Evolutionary conservation across 1,140 invertebrate genomes (phyloP), one percentile per base, ranked within the genome.

Genomic region (Zaprionus taronus): DNA sequence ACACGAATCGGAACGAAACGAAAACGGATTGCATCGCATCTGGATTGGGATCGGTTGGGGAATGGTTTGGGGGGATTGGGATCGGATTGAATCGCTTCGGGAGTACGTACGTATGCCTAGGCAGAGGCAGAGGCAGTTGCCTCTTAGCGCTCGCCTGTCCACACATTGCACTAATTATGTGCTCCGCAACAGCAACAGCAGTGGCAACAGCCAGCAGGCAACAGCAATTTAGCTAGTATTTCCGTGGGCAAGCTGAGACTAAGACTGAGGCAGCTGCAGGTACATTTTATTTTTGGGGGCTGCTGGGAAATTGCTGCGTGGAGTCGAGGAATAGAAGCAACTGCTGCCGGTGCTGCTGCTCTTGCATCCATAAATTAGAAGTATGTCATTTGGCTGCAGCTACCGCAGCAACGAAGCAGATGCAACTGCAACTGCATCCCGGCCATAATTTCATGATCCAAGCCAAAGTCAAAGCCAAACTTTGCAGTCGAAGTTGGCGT

Each of bases 161-260:
- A 84, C 84, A 89, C 84, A 89, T 89, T 84, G 84, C 78, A 81
- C 84, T 87, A 90, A 87, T 87, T 87, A 87, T 87, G 84, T 87
- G 78, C 31, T 70, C 65, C 47, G 20, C 20, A 20, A 1, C 20
- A 20, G 20, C 20, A 15, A 38, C 41, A 20, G 53, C 58, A 38
- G 44, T 36, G 41, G 53, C 20, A 49, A 22, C 47, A 22, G 56
- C 6, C 15, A 89, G 80, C 81, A 84, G n/a, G 41, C 41, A n/a
- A 17, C n/a, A 78, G 78, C 79, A 87, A 87, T 87, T 80, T 83
- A 56, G 20, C 74, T 53, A 55, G 57, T 73, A 78, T 78, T 87
- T 87, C 85, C 84, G 84, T 84, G 74, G 85, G 84, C 83, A 70
- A 63, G 24, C 34, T 34, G 53, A 31, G 1, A 17, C 64, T 49